Evolutionary conservation across 2,888 invertebrate species (phyloP).

Genomic region (Laspeyria flexula): DNA sequence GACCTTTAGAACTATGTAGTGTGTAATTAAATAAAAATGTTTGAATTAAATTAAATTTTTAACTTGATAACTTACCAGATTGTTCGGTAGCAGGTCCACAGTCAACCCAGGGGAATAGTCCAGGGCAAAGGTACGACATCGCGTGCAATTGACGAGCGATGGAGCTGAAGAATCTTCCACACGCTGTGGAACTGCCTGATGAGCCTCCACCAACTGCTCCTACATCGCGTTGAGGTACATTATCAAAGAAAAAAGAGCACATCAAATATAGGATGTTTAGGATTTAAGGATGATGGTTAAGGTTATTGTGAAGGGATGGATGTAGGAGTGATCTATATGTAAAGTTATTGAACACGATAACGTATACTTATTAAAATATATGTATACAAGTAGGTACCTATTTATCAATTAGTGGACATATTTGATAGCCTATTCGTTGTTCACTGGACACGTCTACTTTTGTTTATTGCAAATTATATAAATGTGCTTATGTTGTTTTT

Average conservation of each 20-base stretch:
- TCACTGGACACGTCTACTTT: no score
- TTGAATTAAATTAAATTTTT: no score
- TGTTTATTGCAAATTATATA: no score
- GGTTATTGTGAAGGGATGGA: background rate
- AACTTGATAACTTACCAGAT: constrained; percentile 79
- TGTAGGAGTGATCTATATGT: background rate
- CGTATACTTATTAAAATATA: no score
- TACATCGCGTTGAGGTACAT: constrained; percentile 24
- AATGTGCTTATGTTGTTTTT: no score
- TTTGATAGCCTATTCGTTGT: no score
- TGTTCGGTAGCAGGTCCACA: constrained; percentile 94
- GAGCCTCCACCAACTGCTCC: constrained; percentile 70
- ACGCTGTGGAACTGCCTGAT: constrained; percentile 59
- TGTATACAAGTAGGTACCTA: no score
- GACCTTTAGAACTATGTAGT: no score
- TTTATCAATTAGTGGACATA: no score
- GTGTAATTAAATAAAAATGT: no score
- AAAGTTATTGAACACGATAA: background rate
- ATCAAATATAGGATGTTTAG: constrained; percentile 1
- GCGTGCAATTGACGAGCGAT: constrained; percentile 88
- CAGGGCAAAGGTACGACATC: constrained; percentile 94
- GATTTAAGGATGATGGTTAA: background rate
- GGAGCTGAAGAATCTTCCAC: constrained; percentile 87
- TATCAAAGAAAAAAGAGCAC: constrained; percentile 11
- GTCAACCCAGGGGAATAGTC: constrained; percentile 95